Conservation (phyloP, 1,140 invertebrate genomes). For the Calliphora vicina region DNA sequence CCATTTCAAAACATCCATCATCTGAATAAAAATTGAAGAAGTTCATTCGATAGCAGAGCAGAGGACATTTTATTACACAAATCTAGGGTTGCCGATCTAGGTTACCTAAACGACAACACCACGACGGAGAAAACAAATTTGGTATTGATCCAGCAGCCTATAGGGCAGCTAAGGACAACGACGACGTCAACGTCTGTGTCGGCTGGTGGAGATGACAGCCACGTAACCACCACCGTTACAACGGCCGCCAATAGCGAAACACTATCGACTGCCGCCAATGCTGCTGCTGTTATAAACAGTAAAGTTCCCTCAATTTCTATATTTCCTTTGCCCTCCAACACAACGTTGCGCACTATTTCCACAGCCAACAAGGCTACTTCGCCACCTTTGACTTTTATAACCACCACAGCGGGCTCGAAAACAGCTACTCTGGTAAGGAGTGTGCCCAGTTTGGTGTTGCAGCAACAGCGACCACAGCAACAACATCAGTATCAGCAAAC, state of each 20-base stretch:
- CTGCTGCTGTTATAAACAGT: conserved; percentile 37
- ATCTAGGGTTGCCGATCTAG: not conserved
- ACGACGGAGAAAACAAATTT: conserved; percentile 25
- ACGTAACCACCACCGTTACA: conserved; percentile 23
- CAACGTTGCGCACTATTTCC: conserved; percentile 40
- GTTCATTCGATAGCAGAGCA: not conserved
- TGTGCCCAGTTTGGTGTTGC: conserved; percentile 32
- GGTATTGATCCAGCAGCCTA: conserved; percentile 1
- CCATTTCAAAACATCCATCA: not conserved
- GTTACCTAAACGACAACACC: conserved; percentile 3
- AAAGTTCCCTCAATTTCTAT: conserved; percentile 61
- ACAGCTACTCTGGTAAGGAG: conserved; percentile 26
- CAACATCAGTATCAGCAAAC: conserved; percentile 61
- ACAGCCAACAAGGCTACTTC: conserved; percentile 60
- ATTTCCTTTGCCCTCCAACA: conserved; percentile 53
- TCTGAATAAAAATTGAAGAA: not conserved
- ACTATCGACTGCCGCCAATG: conserved; percentile 47
- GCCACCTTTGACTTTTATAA: conserved; percentile 45
- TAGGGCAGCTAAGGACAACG: conserved; percentile 19
- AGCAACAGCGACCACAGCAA: conserved; percentile 48
- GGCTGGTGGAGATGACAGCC: conserved; percentile 12
- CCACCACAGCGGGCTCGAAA: conserved; percentile 1
- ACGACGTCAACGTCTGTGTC: not conserved
- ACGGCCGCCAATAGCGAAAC: conserved; percentile 12
- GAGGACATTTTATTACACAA: not conserved